These are phyloP conservation scores for Muschampia plurimacula DNA, from an alignment of 2,888 invertebrate species.

Conservation along the genomic window DNA sequence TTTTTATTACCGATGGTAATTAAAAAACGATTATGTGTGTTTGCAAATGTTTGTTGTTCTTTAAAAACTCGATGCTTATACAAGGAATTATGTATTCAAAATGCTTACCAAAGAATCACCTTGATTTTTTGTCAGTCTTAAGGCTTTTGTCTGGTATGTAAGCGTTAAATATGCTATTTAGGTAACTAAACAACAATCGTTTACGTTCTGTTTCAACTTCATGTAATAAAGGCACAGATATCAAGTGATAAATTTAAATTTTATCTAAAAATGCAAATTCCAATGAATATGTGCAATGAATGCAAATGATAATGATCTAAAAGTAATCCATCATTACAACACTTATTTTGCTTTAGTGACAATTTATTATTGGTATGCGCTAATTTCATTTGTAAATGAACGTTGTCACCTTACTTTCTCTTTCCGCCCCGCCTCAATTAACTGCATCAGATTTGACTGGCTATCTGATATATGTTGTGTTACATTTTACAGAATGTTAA, in stretches of 20 bases:
- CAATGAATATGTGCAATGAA: not conserved
- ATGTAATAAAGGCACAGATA: not conserved
- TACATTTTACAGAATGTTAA: conserved; percentile 1
- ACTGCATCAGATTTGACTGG: conserved; percentile 22
- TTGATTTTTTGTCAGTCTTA: not conserved
- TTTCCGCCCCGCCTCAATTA: conserved; percentile 22
- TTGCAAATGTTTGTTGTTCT: conserved; percentile 8
- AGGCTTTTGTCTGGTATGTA: not conserved
- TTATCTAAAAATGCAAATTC: not conserved
- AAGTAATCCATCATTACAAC: not conserved
- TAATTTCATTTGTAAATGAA: conserved; percentile 26
- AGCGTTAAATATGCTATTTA: not conserved
- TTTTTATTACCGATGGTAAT: conserved; percentile 14
- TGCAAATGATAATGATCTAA: not conserved
- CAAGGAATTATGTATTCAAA: not conserved
- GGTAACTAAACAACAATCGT: not conserved
- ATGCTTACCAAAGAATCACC: not conserved
- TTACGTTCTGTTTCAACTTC: not conserved
- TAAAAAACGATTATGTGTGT: conserved; percentile 18
- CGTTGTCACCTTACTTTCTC: conserved; percentile 34
- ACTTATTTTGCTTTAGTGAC: not conserved
- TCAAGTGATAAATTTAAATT: not conserved
- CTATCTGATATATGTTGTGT: conserved; percentile 9
- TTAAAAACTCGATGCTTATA: not conserved
- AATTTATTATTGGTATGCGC: not conserved